Percentiles rank a stretch among this genome's conserved stretches.
Conservation (phyloP, 1,140 invertebrate species). For the Physella acuta region DNA sequence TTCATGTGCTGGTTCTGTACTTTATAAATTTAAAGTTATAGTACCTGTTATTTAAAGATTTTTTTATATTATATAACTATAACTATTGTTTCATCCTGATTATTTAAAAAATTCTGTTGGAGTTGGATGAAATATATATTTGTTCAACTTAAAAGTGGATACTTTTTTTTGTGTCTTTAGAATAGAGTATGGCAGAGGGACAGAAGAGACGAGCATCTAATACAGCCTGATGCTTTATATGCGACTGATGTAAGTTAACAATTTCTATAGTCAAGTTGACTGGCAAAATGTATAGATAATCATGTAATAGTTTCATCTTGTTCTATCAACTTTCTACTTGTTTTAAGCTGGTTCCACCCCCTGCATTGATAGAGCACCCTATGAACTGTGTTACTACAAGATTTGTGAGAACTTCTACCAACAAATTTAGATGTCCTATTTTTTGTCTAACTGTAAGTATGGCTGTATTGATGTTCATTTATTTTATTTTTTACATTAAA, state of each 20-base stretch:
- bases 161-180: slow-evolving; percentile 59
- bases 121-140: too few species aligned
- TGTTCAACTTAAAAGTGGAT: slow-evolving; percentile 79
- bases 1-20: too few species aligned
- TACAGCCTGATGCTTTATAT: slow-evolving; percentile 89
- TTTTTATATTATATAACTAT: too few species aligned
- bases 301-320: neutral
- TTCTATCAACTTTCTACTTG: neutral
- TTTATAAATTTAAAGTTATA: too few species aligned
- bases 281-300: too few species aligned
- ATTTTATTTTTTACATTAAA: too few species aligned
- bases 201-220: slow-evolving; percentile 77
- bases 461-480: too few species aligned
- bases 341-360: slow-evolving; percentile 76
- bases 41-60: too few species aligned
- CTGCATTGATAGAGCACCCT: slow-evolving; percentile 87
- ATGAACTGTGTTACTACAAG: slow-evolving; percentile 94
- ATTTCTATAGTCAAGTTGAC: neutral
- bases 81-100: too few species aligned
- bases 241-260: slow-evolving; percentile 52
- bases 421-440: slow-evolving; percentile 99
- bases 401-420: slow-evolving; percentile 97
- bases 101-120: too few species aligned
- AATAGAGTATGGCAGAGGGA: slow-evolving; percentile 92
- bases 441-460: slow-evolving; percentile 85